phyloP scores from a whole-genome alignment of 2,797 vertebrate species.

The Cirrhinus mrigala region DNA sequence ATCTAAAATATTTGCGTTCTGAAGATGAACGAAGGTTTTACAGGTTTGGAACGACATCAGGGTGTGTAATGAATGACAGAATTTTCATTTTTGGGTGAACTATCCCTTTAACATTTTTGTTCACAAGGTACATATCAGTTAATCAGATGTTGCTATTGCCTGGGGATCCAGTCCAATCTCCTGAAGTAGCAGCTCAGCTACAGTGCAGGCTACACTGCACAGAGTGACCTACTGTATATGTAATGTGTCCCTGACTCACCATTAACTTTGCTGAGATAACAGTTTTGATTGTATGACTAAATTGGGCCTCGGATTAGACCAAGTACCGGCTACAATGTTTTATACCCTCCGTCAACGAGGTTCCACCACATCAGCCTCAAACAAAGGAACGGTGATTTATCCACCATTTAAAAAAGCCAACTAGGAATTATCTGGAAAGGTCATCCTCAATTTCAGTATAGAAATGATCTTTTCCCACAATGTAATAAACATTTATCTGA shows the following conservation, averaged over 20 bases:
- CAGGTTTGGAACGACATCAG: too few species aligned
- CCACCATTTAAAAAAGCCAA: slow-evolving; percentile 79
- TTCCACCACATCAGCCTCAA: slow-evolving; percentile 75
- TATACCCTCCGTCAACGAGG: slow-evolving; percentile 75
- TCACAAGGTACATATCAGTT: slow-evolving; percentile 15
- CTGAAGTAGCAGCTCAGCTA: slow-evolving; percentile 28
- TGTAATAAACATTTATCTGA: slow-evolving; percentile 99
- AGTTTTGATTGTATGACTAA: slow-evolving; percentile 55
- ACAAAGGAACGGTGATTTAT: slow-evolving; percentile 79
- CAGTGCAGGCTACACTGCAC: slow-evolving; percentile 44
- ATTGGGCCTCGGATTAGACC: slow-evolving; percentile 47
- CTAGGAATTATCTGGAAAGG: slow-evolving; percentile 96
- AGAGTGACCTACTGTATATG: slow-evolving; percentile 28
- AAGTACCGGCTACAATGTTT: slow-evolving; percentile 64
- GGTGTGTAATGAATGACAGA: too few species aligned
- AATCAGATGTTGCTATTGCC: slow-evolving; percentile 20
- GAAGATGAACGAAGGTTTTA: too few species aligned
- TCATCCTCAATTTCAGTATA: slow-evolving; percentile 99
- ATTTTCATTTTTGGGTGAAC: too few species aligned
- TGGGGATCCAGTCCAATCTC: slow-evolving; percentile 19
- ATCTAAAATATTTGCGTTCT: too few species aligned
- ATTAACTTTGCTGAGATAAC: slow-evolving; percentile 52
- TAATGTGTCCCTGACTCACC: slow-evolving; percentile 51
- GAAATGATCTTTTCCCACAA: slow-evolving; percentile 98
- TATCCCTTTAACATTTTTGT: too few species aligned